Evolutionary conservation across 2,797 vertebrate species (phyloP).

Genomic region (Malacoraja senta): DNA sequence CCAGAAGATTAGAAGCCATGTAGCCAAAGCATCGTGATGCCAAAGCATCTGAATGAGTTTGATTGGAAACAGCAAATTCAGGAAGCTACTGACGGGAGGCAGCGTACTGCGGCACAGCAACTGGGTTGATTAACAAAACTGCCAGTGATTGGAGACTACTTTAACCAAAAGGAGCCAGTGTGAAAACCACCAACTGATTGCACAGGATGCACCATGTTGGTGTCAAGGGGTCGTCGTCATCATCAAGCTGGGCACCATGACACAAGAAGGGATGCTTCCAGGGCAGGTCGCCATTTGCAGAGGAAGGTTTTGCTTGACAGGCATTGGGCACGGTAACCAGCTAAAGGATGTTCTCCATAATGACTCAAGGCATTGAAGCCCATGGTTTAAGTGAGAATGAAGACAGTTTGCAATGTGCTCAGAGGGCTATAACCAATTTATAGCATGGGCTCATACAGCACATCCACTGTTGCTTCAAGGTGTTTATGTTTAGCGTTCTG

Average conservation of each 20-base stretch:
- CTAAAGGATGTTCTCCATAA: background rate
- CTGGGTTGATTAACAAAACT: background rate
- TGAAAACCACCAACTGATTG: background rate
- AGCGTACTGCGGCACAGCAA: background rate
- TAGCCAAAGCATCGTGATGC: no score
- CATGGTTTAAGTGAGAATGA: background rate
- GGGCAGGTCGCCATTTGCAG: background rate
- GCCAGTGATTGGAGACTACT: background rate
- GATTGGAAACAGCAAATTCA: background rate
- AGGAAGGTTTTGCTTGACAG: background rate
- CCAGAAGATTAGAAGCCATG: background rate
- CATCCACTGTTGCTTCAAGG: no score
- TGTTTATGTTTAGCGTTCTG: no score
- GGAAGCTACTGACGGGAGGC: background rate
- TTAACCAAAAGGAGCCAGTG: background rate
- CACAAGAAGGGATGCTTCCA: background rate
- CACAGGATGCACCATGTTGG: background rate
- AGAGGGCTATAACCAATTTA: background rate
- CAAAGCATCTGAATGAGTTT: background rate
- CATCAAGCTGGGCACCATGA: background rate
- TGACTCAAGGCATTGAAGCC: background rate
- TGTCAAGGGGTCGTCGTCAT: background rate
- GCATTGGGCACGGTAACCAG: background rate
- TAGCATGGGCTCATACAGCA: background rate
- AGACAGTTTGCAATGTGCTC: background rate